Evolutionary conservation across 2,888 invertebrate species (phyloP), one percentile per base, ranked within the genome.

Genomic region (Polia nebulosa): DNA sequence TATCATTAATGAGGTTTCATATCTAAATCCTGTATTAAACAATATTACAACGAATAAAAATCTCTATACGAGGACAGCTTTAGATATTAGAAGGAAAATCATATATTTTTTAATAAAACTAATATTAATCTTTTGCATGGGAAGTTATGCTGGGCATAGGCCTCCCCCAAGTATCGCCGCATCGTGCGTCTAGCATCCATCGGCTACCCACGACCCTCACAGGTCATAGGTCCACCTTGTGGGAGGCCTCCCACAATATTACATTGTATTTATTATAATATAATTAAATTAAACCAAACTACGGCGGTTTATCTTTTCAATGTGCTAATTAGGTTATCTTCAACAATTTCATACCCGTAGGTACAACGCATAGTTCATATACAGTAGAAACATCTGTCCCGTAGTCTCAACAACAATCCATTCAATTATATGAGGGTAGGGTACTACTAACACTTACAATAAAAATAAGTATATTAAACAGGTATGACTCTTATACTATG

Each of bases 1-100:
- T 92, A 88, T 90, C 71, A 44, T 83, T 84, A 84, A 79, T 88
- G 92, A 91, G 90, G 89, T 90, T 87, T 72, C 63, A 71, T 76
- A 53, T 70, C 62, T 57, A 68, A 73, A 74, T 72, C 41, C 75
- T 71, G 65, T 75, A 65, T 72, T 63, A 5, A 72, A 61, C 34
- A 70, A 60, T 63, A 75, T 64, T 59, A 64, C 61, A 74, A 77
- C 39, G 8, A 58, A 62, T 20, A 41, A 53, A 53, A 41, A 51
- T 13, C 53, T 20, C 11, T 53, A n/a, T 3, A 56, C 1, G 34
- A 36, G 20, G n/a, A 39, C 22, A 39, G 52, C 32, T 55, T 32
- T 13, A 32, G 11, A 32, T 22, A 4, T 29, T 13, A 7, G 8
- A 36, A 34, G 29, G 3, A 25, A 49, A 39, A 39, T 25, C 11